These are phyloP conservation scores for Falcunculus frontatus DNA, from an alignment of 2,113 vertebrate genomes.

Conservation along the genomic window DNA sequence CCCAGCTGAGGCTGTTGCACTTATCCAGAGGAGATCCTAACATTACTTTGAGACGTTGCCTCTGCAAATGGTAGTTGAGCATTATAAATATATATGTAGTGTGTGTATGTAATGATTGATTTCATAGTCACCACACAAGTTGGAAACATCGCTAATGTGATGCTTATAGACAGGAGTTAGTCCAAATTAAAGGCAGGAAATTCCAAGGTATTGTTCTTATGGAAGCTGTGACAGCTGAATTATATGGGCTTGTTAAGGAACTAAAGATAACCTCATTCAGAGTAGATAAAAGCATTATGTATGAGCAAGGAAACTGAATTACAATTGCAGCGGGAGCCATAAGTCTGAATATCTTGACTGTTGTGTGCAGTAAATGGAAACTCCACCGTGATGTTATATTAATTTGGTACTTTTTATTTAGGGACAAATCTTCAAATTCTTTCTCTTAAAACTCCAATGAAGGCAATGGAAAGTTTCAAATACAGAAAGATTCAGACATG, in stretches of 20 bases:
- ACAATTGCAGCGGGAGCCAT: conserved; percentile 7
- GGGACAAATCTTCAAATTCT: neutral
- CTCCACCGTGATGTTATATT: neutral
- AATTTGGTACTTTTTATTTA: conserved; percentile 14
- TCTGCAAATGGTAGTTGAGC: neutral
- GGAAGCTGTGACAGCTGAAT: conserved; percentile 49
- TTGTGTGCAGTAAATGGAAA: conserved; percentile 7
- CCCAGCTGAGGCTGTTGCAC: neutral
- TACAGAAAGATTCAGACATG: neutral
- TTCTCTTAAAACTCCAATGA: neutral
- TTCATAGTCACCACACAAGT: neutral
- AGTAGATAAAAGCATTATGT: conserved; percentile 43
- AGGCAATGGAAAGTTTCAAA: neutral
- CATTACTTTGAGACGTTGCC: neutral
- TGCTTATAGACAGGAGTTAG: conserved; percentile 4
- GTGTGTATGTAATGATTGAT: neutral
- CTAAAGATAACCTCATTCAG: conserved; percentile 52
- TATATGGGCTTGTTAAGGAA: conserved; percentile 39
- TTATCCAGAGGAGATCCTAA: neutral
- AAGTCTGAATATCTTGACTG: conserved; percentile 34
- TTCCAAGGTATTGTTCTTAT: conserved; percentile 39
- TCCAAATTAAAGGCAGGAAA: conserved; percentile 42
- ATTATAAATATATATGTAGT: neutral
- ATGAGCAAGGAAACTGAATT: conserved; percentile 34
- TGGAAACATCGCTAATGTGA: neutral